phyloP scores from a whole-genome alignment of 2,113 vertebrate species.

The Actenoides lindsayi region DNA sequence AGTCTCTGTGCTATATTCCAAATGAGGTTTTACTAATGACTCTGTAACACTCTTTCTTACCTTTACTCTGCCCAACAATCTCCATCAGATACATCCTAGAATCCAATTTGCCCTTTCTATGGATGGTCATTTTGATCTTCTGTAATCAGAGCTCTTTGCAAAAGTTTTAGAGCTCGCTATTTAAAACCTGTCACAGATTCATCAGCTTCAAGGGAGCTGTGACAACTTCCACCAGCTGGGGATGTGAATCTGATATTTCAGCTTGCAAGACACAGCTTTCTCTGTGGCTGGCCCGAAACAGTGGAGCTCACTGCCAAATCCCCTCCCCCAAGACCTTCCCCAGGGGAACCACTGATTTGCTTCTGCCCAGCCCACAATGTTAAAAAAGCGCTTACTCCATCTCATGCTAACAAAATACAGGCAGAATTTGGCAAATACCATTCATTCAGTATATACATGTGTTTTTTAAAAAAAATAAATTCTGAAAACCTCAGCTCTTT shows the following conservation, averaged over 20 bases:
- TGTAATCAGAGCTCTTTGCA: neutral
- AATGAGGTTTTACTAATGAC: neutral
- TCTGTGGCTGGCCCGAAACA: neutral
- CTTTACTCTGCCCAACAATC: neutral
- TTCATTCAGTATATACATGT: neutral
- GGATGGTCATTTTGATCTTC: neutral
- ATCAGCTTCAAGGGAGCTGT: neutral
- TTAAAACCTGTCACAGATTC: neutral
- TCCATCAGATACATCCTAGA: neutral
- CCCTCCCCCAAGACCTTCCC: conserved; percentile 42
- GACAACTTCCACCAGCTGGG: conserved; percentile 39
- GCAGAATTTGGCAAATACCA: neutral
- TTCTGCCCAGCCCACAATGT: neutral
- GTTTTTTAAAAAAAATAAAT: neutral
- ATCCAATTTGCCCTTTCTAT: neutral
- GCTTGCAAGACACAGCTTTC: conserved; percentile 38
- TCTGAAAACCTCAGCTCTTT: neutral
- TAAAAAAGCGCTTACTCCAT: neutral
- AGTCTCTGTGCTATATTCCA: neutral
- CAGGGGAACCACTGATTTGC: neutral
- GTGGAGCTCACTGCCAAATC: conserved; percentile 12
- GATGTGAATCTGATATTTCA: conserved; percentile 33
- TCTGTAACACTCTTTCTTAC: neutral
- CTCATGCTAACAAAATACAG: neutral
- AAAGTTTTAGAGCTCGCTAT: neutral